These are phyloP conservation scores for Arremon brunneinucha DNA, from an alignment of 2,797 vertebrate genomes.

Conservation along the genomic window DNA sequence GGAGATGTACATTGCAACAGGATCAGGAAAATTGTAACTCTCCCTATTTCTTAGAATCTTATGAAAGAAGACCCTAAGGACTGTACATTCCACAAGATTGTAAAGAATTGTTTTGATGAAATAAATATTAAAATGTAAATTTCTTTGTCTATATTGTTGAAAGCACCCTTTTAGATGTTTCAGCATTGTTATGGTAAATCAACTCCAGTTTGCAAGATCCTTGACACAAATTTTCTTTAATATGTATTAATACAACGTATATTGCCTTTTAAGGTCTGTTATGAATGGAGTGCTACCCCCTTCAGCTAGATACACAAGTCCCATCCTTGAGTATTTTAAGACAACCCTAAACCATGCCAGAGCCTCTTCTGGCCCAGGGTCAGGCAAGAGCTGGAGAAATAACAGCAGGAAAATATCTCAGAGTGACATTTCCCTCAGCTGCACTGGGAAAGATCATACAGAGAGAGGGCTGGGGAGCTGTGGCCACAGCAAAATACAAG, in stretches of 20 bases:
- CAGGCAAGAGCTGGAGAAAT: not conserved
- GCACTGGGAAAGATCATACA: not conserved
- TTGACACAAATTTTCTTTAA: not conserved
- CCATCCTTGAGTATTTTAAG: not conserved
- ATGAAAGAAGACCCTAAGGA: not conserved
- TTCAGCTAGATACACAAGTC: not conserved
- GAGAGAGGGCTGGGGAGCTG: not conserved
- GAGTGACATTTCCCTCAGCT: not conserved
- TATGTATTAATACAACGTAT: not conserved
- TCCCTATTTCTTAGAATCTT: not conserved
- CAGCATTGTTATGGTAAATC: not conserved
- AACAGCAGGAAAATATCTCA: not conserved
- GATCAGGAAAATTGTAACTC: not conserved
- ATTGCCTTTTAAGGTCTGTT: not conserved
- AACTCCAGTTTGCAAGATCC: not conserved
- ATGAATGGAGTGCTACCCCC: not conserved
- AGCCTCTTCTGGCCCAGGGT: not conserved
- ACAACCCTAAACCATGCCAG: not conserved
- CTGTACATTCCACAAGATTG: not conserved
- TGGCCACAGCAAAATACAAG: not conserved
- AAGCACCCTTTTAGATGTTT: not conserved
- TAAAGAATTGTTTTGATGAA: not conserved
- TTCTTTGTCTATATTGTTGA: not conserved
- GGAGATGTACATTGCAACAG: not conserved
- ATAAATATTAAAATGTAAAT: not conserved